Conservation (phyloP, 2,797 vertebrate species). For the Taeniopygia guttata region DNA sequence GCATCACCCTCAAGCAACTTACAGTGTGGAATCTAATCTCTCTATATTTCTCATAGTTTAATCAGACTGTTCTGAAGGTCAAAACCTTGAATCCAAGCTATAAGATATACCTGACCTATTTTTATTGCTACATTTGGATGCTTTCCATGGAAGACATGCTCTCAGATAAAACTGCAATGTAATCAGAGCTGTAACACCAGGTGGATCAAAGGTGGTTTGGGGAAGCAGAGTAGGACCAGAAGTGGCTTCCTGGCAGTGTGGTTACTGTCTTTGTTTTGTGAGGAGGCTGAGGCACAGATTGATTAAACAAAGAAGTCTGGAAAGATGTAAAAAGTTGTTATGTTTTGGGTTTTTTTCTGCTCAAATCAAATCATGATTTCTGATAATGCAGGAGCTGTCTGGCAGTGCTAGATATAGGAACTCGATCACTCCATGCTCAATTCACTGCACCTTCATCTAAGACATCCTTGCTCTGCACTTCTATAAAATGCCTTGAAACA, state of each 20-base stretch:
- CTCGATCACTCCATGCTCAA: rapidly evolving
- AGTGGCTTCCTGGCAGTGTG: not conserved
- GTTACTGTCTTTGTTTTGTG: not conserved
- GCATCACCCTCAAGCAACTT: not conserved
- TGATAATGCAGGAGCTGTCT: not conserved
- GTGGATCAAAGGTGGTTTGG: not conserved
- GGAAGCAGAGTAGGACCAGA: not conserved
- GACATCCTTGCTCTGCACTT: not conserved
- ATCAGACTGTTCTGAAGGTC: not conserved
- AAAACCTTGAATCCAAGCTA: not conserved
- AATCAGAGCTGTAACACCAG: not conserved
- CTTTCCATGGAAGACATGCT: not conserved
- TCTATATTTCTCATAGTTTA: not conserved
- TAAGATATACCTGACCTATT: not conserved
- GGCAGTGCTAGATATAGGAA: not conserved
- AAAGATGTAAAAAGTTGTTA: not conserved
- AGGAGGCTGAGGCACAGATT: not conserved
- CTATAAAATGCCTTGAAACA: not conserved
- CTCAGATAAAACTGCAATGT: not conserved
- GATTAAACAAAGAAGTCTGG: not conserved
- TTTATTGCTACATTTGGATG: not conserved
- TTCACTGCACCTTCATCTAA: not conserved
- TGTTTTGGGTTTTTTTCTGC: not conserved
- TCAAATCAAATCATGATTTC: not conserved
- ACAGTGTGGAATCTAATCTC: not conserved